Conservation (phyloP, 2,113 vertebrate species). For the Mesembrinibis cayennensis region DNA sequence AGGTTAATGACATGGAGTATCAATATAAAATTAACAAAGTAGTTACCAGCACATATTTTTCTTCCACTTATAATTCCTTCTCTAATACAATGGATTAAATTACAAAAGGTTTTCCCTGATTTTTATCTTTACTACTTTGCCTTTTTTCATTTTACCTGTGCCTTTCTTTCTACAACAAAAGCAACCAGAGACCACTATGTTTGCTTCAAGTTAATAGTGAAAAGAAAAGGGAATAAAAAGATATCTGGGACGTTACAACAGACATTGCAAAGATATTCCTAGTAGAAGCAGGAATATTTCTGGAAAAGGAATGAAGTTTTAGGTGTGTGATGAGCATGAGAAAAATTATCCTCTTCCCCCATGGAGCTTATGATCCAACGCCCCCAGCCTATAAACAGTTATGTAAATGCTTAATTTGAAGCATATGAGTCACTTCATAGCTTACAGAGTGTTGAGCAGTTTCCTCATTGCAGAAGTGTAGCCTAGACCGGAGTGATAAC, state of each 20-base stretch:
- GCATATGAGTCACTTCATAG: not conserved
- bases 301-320: not conserved
- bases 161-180: not conserved
- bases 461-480: not conserved
- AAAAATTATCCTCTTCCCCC: not conserved
- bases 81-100: not conserved
- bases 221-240: not conserved
- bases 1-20: not conserved
- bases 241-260: not conserved
- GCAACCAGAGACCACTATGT: not conserved
- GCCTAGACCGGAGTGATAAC: not conserved
- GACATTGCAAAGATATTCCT: not conserved
- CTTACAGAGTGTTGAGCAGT: not conserved
- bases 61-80: not conserved
- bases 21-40: not conserved
- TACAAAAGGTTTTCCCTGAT: not conserved
- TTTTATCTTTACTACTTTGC: not conserved
- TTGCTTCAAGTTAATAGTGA: not conserved
- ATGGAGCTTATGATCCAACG: not conserved
- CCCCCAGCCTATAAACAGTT: constrained; percentile 22
- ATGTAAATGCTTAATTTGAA: constrained; percentile 42
- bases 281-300: not conserved
- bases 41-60: not conserved
- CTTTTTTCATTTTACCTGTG: not conserved
- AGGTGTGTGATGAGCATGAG: not conserved